phyloP scores from a whole-genome alignment of 2,888 invertebrate genomes.

The Spisula solida region DNA sequence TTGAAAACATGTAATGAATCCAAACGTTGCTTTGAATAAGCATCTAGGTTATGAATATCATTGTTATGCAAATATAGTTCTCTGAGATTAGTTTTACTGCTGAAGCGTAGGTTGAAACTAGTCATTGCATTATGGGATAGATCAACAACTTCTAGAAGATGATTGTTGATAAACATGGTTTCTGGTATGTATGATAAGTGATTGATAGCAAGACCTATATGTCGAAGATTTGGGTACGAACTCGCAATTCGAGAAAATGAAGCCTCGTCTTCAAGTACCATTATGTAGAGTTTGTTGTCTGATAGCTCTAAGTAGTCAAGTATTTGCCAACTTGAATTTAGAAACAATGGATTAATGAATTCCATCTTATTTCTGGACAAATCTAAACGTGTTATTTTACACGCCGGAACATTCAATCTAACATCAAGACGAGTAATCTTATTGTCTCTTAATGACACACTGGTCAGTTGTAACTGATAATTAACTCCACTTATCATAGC shows the following conservation, averaged over 20 bases:
- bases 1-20: background rate
- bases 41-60: background rate
- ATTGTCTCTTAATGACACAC: background rate
- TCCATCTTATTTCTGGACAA: conserved; percentile 9
- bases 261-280: background rate
- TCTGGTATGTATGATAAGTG: background rate
- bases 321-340: background rate
- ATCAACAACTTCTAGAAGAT: background rate
- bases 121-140: background rate
- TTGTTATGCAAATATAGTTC: conserved; percentile 11
- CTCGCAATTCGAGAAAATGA: background rate
- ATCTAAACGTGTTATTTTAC: background rate
- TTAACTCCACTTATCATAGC: background rate
- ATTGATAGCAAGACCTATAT: background rate
- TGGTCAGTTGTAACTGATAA: background rate
- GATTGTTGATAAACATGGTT: background rate
- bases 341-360: background rate
- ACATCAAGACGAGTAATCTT: background rate
- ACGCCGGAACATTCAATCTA: background rate
- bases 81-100: background rate
- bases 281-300: background rate
- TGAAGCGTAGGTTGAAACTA: background rate
- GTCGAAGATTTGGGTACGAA: background rate
- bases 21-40: background rate
- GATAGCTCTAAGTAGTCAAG: background rate